These are phyloP conservation scores for Falco berigora DNA, from an alignment of 2,797 vertebrate species.

Conservation along the genomic window DNA sequence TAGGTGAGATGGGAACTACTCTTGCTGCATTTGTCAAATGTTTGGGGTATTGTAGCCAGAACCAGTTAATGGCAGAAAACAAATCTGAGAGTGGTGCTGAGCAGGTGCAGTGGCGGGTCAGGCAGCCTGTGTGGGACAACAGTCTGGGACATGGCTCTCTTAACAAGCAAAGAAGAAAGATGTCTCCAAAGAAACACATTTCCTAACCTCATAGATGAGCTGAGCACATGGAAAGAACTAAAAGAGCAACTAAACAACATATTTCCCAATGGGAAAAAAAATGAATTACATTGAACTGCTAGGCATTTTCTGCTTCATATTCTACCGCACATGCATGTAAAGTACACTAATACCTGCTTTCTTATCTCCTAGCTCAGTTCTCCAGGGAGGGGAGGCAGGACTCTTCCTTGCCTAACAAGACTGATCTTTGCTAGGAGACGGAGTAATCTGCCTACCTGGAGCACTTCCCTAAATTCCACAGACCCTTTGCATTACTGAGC, in stretches of 20 bases:
- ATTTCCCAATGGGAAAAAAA: background rate
- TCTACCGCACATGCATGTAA: background rate
- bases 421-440: background rate
- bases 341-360: background rate
- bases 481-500: background rate
- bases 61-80: background rate
- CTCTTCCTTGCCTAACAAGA: background rate
- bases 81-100: background rate
- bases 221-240: background rate
- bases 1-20: conserved; percentile 6
- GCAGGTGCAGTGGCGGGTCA: background rate
- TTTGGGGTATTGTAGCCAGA: background rate
- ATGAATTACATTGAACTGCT: background rate
- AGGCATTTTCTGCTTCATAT: background rate
- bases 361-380: background rate
- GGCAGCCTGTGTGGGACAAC: background rate
- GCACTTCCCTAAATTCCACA: background rate
- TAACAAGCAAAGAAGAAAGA: background rate
- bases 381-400: background rate
- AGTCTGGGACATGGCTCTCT: background rate
- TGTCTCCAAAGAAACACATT: background rate
- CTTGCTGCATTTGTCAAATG: background rate
- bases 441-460: background rate
- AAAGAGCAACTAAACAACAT: background rate
- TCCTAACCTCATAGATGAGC: background rate